A percentile compares a stretch with the other conserved stretches of the same genome.
These are phyloP conservation scores for Oscheius sp. DNA, from an alignment of 2,888 invertebrate genomes.

Conservation along the genomic window DNA sequence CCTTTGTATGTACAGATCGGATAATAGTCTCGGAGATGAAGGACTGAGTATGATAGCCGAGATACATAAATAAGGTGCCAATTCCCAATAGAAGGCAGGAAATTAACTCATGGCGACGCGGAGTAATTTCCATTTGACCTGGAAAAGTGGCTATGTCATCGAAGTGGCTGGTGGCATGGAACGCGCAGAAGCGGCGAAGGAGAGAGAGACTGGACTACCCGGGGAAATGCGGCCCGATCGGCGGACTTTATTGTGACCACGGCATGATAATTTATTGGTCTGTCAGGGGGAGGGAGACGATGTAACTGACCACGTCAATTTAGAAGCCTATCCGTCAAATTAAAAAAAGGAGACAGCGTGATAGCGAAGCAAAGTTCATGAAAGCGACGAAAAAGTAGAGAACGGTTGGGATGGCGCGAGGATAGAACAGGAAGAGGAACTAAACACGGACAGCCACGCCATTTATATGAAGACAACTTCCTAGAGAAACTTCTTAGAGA, in stretches of 20 bases:
- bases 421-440: background rate
- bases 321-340: background rate
- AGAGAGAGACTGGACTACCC: slow-evolving; percentile 15
- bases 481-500: too few species aligned
- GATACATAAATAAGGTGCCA: slow-evolving; percentile 53
- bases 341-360: background rate
- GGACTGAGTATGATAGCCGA: slow-evolving; percentile 47
- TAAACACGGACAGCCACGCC: too few species aligned
- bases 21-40: slow-evolving; percentile 53
- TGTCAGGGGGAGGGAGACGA: background rate
- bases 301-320: background rate
- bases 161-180: background rate
- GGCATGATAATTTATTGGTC: slow-evolving; percentile 6
- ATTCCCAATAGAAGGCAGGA: slow-evolving; percentile 47
- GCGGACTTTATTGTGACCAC: background rate
- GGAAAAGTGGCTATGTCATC: background rate
- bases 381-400: background rate
- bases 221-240: background rate
- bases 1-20: slow-evolving; percentile 47
- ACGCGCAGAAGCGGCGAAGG: background rate
- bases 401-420: background rate
- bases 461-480: background rate
- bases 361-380: too few species aligned
- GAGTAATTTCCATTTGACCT: slow-evolving; percentile 41
- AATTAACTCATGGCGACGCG: slow-evolving; percentile 55